These are phyloP conservation scores for Pipra filicauda DNA, from an alignment of 2,113 vertebrate species.

Conservation along the genomic window DNA sequence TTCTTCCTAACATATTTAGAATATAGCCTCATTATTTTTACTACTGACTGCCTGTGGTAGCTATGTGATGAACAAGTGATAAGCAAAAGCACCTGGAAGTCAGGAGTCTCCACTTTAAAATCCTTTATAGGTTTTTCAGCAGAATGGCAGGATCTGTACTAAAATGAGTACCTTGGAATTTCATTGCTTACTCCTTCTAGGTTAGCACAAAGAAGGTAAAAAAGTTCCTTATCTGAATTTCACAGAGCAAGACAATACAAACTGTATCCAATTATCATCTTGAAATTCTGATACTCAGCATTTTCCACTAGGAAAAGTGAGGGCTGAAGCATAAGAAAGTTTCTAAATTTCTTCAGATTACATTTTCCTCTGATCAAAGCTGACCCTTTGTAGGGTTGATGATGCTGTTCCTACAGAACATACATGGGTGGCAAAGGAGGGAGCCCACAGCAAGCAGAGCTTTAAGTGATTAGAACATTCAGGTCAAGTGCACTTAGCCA, in stretches of 20 bases:
- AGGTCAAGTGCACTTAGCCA: slow-evolving; percentile 43
- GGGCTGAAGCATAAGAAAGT: slow-evolving; percentile 18
- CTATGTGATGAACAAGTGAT: not conserved
- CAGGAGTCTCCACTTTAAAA: not conserved
- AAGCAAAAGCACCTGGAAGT: not conserved
- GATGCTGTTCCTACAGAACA: not conserved
- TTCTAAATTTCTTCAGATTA: not conserved
- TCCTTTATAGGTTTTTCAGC: not conserved
- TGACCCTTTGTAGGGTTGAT: not conserved
- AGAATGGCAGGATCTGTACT: not conserved
- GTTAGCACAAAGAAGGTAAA: not conserved
- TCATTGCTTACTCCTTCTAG: not conserved
- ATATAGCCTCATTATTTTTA: not conserved
- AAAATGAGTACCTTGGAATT: not conserved
- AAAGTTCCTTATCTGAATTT: not conserved
- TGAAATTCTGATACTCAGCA: not conserved
- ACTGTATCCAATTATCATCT: not conserved
- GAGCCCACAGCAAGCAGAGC: slow-evolving; percentile 4
- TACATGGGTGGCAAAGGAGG: slow-evolving; percentile 5
- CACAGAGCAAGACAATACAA: not conserved
- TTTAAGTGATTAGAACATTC: slow-evolving; percentile 19
- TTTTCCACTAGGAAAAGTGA: not conserved
- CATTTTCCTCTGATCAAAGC: slow-evolving; percentile 11
- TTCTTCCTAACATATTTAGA: not conserved
- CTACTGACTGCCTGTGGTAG: not conserved